Evolutionary conservation across 2,888 invertebrate genomes (phyloP).

Genomic region (Operophtera brumata): DNA sequence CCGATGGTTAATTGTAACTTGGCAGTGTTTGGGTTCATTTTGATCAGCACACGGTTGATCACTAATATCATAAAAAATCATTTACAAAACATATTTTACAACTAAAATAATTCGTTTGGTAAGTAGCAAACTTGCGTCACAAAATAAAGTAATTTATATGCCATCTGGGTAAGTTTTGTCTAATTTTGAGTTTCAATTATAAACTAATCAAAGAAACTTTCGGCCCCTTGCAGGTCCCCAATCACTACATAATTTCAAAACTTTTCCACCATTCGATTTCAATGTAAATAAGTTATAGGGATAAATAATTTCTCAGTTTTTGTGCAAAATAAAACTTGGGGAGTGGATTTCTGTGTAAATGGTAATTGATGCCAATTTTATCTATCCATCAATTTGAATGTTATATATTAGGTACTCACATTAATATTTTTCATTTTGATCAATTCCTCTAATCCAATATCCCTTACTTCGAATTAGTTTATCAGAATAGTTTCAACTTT

Average conservation of each 20-base stretch:
- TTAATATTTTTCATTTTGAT: background rate
- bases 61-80: too few relatives aligned
- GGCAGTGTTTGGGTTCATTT: too few relatives aligned
- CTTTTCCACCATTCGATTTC: conserved; percentile 3
- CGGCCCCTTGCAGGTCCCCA: background rate
- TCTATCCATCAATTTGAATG: background rate
- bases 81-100: too few relatives aligned
- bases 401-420: background rate
- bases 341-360: background rate
- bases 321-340: background rate
- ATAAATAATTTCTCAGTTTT: background rate
- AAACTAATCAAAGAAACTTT: conserved; percentile 11
- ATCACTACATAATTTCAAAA: conserved; percentile 2
- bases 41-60: too few relatives aligned
- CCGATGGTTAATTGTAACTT: too few relatives aligned
- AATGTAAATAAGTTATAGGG: background rate
- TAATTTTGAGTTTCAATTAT: conserved; percentile 2
- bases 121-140: background rate
- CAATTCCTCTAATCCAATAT: too few relatives aligned
- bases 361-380: background rate
- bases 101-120: too few relatives aligned
- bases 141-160: conserved; percentile 1
- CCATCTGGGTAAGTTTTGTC: background rate
- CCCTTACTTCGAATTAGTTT: background rate
- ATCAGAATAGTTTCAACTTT: background rate